These are phyloP conservation scores for Corythornis cristatus DNA, from an alignment of 2,113 vertebrate species.

Conservation along the genomic window DNA sequence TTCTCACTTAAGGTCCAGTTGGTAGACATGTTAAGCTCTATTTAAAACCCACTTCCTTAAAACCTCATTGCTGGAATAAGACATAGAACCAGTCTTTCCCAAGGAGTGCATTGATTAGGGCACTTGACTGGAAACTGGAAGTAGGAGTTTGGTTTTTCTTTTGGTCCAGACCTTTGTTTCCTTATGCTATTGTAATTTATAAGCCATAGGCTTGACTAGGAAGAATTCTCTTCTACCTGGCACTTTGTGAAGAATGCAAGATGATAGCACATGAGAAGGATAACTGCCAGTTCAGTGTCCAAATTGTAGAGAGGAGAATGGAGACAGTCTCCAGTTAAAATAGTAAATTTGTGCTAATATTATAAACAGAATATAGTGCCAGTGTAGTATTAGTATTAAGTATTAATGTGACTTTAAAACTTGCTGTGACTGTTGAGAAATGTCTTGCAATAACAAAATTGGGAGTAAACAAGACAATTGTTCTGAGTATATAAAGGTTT, in stretches of 20 bases:
- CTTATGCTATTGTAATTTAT: not conserved
- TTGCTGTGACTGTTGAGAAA: not conserved
- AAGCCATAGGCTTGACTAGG: not conserved
- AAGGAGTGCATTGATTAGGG: not conserved
- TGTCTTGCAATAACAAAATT: not conserved
- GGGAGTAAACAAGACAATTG: not conserved
- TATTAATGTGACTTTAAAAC: not conserved
- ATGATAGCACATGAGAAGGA: not conserved
- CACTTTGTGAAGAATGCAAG: not conserved
- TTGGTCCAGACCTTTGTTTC: not conserved
- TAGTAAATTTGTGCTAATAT: not conserved
- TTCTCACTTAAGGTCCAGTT: not conserved
- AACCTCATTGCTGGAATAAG: not conserved
- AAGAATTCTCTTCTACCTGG: not conserved
- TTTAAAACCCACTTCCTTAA: not conserved
- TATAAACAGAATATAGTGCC: not conserved
- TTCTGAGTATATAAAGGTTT: not conserved
- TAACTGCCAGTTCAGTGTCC: not conserved
- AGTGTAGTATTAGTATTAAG: not conserved
- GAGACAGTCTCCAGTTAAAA: not conserved
- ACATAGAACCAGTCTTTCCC: not conserved
- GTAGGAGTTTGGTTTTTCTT: not conserved
- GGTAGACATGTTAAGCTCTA: not conserved
- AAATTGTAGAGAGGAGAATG: not conserved
- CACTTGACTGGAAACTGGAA: not conserved